Percentiles rank a stretch among this genome's conserved stretches.
phyloP scores from a whole-genome alignment of 1,140 invertebrate genomes.

The Drosophila chauvacae region DNA sequence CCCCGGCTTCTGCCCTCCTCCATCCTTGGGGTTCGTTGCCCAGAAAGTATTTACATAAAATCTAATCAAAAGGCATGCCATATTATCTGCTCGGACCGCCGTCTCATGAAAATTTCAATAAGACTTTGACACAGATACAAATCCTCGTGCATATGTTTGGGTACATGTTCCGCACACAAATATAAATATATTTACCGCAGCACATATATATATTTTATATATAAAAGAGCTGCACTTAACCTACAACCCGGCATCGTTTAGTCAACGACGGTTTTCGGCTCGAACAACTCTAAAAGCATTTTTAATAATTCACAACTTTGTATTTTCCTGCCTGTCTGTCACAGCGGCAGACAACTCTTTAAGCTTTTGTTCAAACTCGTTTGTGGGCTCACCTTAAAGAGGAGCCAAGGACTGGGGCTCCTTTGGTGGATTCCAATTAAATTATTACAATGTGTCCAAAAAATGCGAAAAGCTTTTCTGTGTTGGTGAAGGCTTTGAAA shows the following conservation, averaged over 20 bases:
- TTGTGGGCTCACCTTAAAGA: constrained; percentile 4
- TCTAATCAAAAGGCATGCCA: constrained; percentile 77
- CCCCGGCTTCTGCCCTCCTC: not conserved
- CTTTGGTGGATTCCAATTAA: not conserved
- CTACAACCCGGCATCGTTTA: constrained; percentile 34
- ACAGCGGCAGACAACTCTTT: constrained; percentile 66
- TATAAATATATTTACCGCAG: constrained; percentile 8
- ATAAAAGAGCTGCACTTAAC: constrained; percentile 48
- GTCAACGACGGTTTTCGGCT: constrained; percentile 31
- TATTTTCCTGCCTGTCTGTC: constrained; percentile 48
- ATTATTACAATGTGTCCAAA: not conserved
- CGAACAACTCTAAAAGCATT: constrained; percentile 69
- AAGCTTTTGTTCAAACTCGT: constrained; percentile 53
- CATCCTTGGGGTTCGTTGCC: constrained; percentile 28
- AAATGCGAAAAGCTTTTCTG: not conserved
- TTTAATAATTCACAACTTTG: constrained; percentile 72
- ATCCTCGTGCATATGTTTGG: constrained; percentile 39
- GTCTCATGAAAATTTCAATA: constrained; percentile 77
- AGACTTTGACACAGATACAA: constrained; percentile 54
- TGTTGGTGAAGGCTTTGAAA: not conserved
- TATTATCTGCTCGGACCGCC: constrained; percentile 64
- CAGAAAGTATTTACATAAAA: constrained; percentile 77
- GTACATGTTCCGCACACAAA: not conserved
- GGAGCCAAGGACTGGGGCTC: not conserved
- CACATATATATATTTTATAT: constrained; percentile 20